Evolutionary conservation across 2,888 invertebrate species (phyloP).

Genomic region (Diabrotica balteata): DNA sequence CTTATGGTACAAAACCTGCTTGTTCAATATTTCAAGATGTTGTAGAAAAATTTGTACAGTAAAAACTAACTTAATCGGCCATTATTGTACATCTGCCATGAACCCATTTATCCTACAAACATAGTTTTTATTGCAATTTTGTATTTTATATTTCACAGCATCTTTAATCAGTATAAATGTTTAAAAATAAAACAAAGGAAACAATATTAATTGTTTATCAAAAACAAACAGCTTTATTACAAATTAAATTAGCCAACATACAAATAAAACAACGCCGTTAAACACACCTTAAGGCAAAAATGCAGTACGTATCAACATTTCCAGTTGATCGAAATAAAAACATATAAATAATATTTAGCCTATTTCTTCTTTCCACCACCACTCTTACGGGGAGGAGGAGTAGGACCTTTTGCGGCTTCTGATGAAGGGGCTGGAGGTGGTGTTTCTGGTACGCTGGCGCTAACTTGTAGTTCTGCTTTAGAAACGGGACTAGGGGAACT

Average conservation of each 20-base stretch:
- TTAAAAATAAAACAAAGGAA: slow-evolving; percentile 13
- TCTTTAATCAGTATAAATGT: no score
- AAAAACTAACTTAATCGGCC: no score
- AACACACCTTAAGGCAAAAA: slow-evolving; percentile 35
- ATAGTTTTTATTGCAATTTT: no score
- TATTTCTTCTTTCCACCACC: slow-evolving; percentile 44
- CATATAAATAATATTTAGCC: slow-evolving; percentile 32
- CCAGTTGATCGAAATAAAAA: slow-evolving; percentile 5
- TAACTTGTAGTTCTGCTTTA: slow-evolving; percentile 28
- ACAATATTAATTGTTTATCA: slow-evolving; percentile 27
- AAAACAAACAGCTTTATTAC: slow-evolving; percentile 34
- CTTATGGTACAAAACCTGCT: no score
- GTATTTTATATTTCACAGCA: no score
- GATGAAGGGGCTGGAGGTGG: slow-evolving; percentile 58
- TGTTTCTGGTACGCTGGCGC: slow-evolving; percentile 37
- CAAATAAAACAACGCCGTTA: slow-evolving; percentile 33
- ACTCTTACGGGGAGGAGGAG: no score
- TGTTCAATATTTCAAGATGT: no score
- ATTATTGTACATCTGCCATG: no score
- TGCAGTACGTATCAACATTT: slow-evolving; percentile 27
- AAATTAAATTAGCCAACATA: slow-evolving; percentile 30
- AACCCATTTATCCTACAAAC: no score
- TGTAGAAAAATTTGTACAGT: no score
- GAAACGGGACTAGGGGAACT: slow-evolving; percentile 39
- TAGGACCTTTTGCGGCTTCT: slow-evolving; percentile 47